Percentiles rank a stretch among this genome's conserved stretches.
Conservation (phyloP, 92 coral and sea anemone genomes). For the Bergia sp. region DNA sequence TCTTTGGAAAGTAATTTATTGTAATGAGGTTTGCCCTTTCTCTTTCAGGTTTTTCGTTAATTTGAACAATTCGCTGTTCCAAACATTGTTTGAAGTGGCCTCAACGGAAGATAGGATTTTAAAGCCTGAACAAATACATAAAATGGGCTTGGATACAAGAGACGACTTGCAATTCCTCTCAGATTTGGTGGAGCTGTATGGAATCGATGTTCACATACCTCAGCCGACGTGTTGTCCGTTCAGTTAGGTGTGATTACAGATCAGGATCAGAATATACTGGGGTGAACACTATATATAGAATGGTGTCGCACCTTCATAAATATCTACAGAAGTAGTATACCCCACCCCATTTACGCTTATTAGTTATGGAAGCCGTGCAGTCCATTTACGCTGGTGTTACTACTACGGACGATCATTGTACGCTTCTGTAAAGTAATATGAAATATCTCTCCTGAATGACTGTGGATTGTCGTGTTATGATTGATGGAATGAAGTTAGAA, state of each 20-base stretch:
- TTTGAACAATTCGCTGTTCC: slow-evolving; percentile 88
- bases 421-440: not conserved
- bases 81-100: slow-evolving; percentile 90
- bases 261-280: not conserved
- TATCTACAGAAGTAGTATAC: not conserved
- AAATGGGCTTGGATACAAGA: slow-evolving; percentile 92
- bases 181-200: slow-evolving; percentile 89
- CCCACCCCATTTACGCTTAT: no score
- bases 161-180: slow-evolving; percentile 79
- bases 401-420: not conserved
- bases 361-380: no score
- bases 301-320: not conserved
- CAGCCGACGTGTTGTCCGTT: slow-evolving; percentile 93
- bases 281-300: not conserved
- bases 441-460: not conserved
- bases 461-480: not conserved
- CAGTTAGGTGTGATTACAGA: slow-evolving; percentile 15
- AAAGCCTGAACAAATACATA: slow-evolving; percentile 73
- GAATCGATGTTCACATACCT: slow-evolving; percentile 85
- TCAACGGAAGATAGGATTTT: slow-evolving; percentile 92
- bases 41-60: slow-evolving; percentile 85
- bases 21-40: not conserved
- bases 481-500: not conserved
- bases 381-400: no score
- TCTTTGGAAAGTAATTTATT: no score